These are phyloP conservation scores for Megalops cyprinoides DNA, from an alignment of 2,797 vertebrate genomes.

Conservation along the genomic window DNA sequence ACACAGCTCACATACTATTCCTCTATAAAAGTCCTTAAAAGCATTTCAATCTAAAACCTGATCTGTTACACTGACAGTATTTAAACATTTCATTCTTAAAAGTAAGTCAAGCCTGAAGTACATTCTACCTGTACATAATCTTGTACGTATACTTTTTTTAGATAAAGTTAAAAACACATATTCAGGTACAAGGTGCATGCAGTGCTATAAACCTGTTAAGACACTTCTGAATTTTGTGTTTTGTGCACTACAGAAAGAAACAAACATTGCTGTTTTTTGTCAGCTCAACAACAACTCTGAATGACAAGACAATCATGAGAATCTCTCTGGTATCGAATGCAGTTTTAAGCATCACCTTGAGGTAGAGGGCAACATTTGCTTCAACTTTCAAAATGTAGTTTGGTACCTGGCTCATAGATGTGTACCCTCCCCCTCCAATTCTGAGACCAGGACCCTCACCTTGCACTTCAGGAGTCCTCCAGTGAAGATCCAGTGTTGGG, in stretches of 20 bases:
- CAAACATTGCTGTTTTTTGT: conserved; percentile 9
- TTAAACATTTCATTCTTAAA: not conserved
- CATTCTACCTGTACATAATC: not conserved
- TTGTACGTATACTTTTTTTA: not conserved
- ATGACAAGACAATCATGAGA: not conserved
- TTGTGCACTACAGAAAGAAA: conserved; percentile 14
- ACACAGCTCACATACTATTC: not conserved
- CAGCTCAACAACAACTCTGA: not conserved
- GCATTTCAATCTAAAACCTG: not conserved
- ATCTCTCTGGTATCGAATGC: no score
- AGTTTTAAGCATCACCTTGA: no score
- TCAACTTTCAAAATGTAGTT: not conserved
- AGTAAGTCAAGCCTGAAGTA: not conserved
- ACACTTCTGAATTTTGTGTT: conserved; percentile 3
- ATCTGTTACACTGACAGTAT: not conserved
- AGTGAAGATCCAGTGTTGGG: conserved; percentile 80
- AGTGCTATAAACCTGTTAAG: not conserved
- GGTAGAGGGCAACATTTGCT: no score
- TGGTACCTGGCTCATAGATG: not conserved
- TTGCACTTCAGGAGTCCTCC: conserved; percentile 78
- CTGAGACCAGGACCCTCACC: conserved; percentile 59
- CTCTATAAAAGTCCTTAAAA: not conserved
- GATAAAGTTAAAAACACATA: not conserved
- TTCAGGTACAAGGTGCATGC: not conserved
- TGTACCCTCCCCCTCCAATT: not conserved